Evolutionary conservation across 2,113 vertebrate species (phyloP), one percentile per base, ranked within the genome.

Genomic region (Numida meleagris): DNA sequence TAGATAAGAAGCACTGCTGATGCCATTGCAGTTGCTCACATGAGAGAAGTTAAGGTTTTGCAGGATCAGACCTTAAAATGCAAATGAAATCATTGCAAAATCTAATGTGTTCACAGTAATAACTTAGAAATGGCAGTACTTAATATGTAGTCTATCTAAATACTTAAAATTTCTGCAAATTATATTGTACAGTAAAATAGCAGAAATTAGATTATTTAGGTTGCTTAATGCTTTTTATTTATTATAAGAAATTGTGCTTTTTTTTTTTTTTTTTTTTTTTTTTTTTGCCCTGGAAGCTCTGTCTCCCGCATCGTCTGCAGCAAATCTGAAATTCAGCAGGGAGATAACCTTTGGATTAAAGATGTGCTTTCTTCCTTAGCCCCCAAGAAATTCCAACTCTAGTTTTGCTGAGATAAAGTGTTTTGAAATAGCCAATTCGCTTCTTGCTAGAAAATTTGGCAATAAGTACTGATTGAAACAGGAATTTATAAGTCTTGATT

Each of bases 241-340:
- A 62, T 57, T 66, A 42, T 3, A 21, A 94, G 23, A 55, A 76
- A 27, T 29, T 68, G 43, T 27, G 21, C 14, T 51, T 25, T 50
- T 25, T 27, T 50, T 51, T 14, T 8, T 51, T 51, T 50, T 51
- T 48, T 21, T 7, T 46, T 46, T 19, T 48, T 36, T 77, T 81
- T 70, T 58, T 43, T 68, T 62, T 21, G 3, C 18, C n/a, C 67
- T 85, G 67, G 68, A 86, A 94, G 33, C 68, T 89, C 66, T 72
- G 31, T 77, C 74, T 81, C 72, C 65, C 51, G 53, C 66, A 61
- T 16, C 67, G 46, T 91, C 90, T 94, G 72, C 65, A 88, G 72
- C n/a, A 91, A 93, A 75, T 57, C 93, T 95, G 91, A 95, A 95
- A 97, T 95, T 95, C 91, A 95, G 79, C 88, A 86, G 46, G 45